Base-by-base conservation (phyloP, 2,888 invertebrate genomes). In the Acanthosoma haemorrhoidale region DNA sequence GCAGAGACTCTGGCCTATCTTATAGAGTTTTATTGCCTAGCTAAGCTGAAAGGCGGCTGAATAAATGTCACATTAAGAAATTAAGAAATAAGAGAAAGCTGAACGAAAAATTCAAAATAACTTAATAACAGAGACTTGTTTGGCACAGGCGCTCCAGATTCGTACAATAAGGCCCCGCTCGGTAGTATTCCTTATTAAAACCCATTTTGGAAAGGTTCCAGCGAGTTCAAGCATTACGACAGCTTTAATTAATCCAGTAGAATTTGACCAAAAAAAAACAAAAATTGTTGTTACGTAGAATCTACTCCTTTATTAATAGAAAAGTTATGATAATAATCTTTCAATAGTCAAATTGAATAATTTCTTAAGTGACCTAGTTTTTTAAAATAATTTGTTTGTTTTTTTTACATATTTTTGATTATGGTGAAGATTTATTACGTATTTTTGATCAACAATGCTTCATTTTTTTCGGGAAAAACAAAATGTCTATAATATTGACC, bases 21-120 rank as follows among this genome's bases (percentile, higher is more conserved):
- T 51, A 25, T 25, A n/a, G 25, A 25, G 25, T 51, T 51, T 51
- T 51, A 51, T 51, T 25, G 51, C 51, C n/a, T 13, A 51, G 51
- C 18, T 51, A 51, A 13, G 13, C n/a, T 51, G n/a, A 51, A 51
- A 51, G 25, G 25, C 16, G 13, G 29, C 21, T 16, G 25, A 51
- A 21, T 51, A 51, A 25, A 51, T n/a, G 51, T 51, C 51, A 51
- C 25, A 51, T 51, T n/a, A 51, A 51, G n/a, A 51, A 51, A 51
- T 51, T 51, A 51, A 51, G 51, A 51, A 51, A 51, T 51, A 51
- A 25, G 51, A 51, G 51, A 51, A 51, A 51, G 51, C 51, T 51
- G 51, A 25, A 25, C 21, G 21, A 25, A 51, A 51, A 51, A 51
- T 25, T 51, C 21, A 51, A 25, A 51, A 51, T 51, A 51, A 11